A percentile compares a stretch with the other conserved stretches of the same genome.
Conservation (phyloP, 2,797 vertebrate species). For the Sardinella longiceps region DNA sequence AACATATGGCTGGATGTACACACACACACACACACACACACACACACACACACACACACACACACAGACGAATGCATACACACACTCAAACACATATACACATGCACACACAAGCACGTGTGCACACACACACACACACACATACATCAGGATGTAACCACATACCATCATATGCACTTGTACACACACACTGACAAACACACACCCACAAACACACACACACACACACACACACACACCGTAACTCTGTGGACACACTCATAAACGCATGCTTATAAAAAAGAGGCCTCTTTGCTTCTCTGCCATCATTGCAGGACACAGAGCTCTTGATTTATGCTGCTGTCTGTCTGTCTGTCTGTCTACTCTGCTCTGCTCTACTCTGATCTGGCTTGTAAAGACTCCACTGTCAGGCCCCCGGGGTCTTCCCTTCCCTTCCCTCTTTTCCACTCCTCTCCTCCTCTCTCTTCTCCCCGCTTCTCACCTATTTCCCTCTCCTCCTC, state of each 20-base stretch:
- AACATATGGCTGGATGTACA: background rate
- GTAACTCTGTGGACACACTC: background rate
- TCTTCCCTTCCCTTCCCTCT: no score
- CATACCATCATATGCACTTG: background rate
- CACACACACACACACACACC: background rate
- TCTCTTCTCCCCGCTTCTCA: no score
- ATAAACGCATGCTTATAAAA: background rate
- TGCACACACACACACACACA: background rate
- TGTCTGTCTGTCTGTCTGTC: slow-evolving; percentile 22
- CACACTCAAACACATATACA: slow-evolving; percentile 18
- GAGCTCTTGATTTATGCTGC: background rate
- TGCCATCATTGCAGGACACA: background rate
- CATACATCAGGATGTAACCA: background rate
- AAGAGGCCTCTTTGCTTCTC: background rate
- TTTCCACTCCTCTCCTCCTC: no score
- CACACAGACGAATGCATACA: slow-evolving; percentile 5
- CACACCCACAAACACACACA: no score
- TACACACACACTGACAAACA: background rate
- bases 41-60: slow-evolving; percentile 8
- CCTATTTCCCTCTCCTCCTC: no score
- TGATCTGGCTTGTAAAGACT: slow-evolving; percentile 34
- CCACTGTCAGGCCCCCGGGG: background rate
- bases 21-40: slow-evolving; percentile 35
- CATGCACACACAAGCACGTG: slow-evolving; percentile 3
- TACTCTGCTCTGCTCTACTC: no score